Evolutionary conservation across 2,888 invertebrate species (phyloP).

Genomic region (Chaitophorus viminalis): DNA sequence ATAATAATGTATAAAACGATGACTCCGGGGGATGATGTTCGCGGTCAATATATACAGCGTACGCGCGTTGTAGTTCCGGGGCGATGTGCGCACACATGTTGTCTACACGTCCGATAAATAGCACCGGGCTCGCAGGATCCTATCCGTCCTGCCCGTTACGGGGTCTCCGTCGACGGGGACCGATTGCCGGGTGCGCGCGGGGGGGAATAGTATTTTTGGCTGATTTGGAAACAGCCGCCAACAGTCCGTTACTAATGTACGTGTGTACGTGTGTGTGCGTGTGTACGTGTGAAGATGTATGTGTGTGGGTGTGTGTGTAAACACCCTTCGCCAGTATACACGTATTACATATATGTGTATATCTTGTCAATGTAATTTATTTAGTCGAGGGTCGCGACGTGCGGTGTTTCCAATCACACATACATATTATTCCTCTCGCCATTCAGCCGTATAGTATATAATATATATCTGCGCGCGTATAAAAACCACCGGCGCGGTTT

Average conservation of each 20-base stretch:
- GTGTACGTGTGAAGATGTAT: too few relatives aligned
- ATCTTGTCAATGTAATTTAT: constrained; percentile 58
- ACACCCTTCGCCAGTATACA: not conserved
- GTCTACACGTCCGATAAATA: constrained; percentile 50
- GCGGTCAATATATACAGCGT: constrained; percentile 21
- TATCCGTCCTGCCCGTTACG: not conserved
- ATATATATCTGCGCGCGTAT: not conserved
- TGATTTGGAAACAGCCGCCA: constrained; percentile 51
- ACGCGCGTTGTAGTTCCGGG: not conserved
- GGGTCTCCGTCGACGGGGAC: not conserved
- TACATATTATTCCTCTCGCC: not conserved
- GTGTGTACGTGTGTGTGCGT: not conserved
- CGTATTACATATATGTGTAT: not conserved
- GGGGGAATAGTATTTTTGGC: not conserved
- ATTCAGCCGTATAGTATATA: not conserved
- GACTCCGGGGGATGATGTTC: constrained; percentile 38
- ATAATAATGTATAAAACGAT: not conserved
- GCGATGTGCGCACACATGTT: constrained; percentile 43
- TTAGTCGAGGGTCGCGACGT: constrained; percentile 22
- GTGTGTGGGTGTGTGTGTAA: not conserved
- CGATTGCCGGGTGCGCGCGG: not conserved
- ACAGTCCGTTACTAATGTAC: constrained; percentile 55
- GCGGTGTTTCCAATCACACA: constrained; percentile 35
- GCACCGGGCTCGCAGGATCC: constrained; percentile 40
- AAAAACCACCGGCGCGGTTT: constrained; percentile 37